phyloP scores from a whole-genome alignment of 2,888 invertebrate species.

The Mellilla xanthometata region DNA sequence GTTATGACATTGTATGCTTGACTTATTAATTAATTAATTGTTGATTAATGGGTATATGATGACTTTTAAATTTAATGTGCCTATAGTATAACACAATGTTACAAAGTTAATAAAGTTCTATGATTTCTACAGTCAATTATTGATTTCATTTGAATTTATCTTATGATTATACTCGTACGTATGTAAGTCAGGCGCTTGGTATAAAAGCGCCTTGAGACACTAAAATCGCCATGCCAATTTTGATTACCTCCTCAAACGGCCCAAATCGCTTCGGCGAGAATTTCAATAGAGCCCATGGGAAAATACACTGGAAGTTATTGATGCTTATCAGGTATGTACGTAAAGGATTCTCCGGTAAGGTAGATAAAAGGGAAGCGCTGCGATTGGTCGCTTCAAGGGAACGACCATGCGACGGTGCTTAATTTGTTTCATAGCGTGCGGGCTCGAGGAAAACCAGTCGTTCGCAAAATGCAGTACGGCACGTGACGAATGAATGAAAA shows the following conservation, averaged over 20 bases:
- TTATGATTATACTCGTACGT: too few species aligned
- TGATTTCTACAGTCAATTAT: too few species aligned
- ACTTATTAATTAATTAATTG: too few species aligned
- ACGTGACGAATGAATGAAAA: slow-evolving; percentile 8
- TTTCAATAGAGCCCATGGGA: slow-evolving; percentile 27
- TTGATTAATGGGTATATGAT: too few species aligned
- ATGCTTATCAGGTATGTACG: slow-evolving; percentile 21
- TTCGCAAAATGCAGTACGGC: slow-evolving; percentile 10
- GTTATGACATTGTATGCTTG: too few species aligned
- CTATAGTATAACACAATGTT: too few species aligned
- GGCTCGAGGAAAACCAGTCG: slow-evolving; percentile 15
- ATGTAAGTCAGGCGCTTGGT: too few species aligned
- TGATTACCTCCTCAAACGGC: slow-evolving; percentile 23
- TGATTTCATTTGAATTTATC: too few species aligned
- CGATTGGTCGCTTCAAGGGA: slow-evolving; percentile 15
- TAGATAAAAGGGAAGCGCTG: slow-evolving; percentile 17
- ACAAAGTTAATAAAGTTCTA: too few species aligned
- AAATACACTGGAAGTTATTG: slow-evolving; percentile 24
- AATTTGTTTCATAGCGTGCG: slow-evolving; percentile 17
- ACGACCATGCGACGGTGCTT: slow-evolving; percentile 20
- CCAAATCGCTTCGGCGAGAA: slow-evolving; percentile 20
- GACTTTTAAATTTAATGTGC: too few species aligned
- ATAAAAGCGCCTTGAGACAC: slow-evolving; percentile 13
- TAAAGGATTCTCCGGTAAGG: slow-evolving; percentile 14
- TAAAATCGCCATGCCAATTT: slow-evolving; percentile 27